These are phyloP conservation scores for Drosophila diplacantha DNA, from an alignment of 2,888 invertebrate genomes.

Conservation along the genomic window DNA sequence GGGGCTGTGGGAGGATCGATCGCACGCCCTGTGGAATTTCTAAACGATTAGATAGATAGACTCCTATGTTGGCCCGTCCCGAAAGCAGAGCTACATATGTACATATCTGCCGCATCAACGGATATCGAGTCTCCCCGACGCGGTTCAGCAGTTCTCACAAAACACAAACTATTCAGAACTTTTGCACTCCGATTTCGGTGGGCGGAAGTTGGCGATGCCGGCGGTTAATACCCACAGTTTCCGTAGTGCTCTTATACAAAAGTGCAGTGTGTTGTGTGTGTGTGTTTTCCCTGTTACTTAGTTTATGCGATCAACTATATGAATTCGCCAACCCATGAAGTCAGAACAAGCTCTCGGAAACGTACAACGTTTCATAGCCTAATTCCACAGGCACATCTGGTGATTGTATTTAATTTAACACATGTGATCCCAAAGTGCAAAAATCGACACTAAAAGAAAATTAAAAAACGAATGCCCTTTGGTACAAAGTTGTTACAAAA, in stretches of 20 bases:
- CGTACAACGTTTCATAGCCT: neutral
- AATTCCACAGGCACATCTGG: neutral
- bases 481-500: too few relatives aligned
- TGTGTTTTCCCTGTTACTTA: constrained; percentile 1
- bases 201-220: constrained; percentile 15
- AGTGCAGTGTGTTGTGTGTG: neutral
- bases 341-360: neutral
- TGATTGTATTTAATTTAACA: neutral
- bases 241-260: constrained; percentile 4
- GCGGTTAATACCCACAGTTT: constrained; percentile 7
- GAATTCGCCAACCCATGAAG: neutral
- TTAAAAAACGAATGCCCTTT: neutral
- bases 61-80: neutral
- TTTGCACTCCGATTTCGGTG: constrained; percentile 23
- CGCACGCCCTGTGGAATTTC: neutral
- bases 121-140: constrained; percentile 51
- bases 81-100: neutral
- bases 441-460: too few relatives aligned
- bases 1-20: neutral
- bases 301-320: neutral
- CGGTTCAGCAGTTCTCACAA: constrained; percentile 49
- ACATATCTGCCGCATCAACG: constrained; percentile 8
- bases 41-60: neutral
- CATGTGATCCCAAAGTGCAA: neutral
- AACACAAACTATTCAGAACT: constrained; percentile 27